Conservation (phyloP, 2,888 invertebrate species). For the Calliopum simillimum region DNA sequence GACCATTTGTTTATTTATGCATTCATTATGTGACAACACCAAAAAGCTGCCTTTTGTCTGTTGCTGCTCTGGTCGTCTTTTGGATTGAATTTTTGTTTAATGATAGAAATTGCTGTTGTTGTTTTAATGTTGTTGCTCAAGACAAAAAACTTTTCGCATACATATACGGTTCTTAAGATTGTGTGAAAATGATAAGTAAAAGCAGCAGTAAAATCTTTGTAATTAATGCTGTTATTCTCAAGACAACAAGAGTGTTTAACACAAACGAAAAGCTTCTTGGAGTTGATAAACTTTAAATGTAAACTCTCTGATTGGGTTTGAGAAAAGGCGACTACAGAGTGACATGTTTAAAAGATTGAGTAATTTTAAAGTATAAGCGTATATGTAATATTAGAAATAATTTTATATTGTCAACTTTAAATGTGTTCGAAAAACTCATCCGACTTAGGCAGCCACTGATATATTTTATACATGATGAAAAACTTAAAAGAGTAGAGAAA, state of each 20-base stretch:
- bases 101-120: background rate
- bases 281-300: too few relatives aligned
- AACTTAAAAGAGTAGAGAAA: too few relatives aligned
- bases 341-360: too few relatives aligned
- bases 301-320: too few relatives aligned
- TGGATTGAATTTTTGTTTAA: background rate
- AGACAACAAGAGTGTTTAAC: conserved; percentile 1
- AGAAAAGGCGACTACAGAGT: too few relatives aligned
- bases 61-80: background rate
- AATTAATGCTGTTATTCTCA: background rate
- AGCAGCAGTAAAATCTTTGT: conserved; percentile 24
- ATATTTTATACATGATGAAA: too few relatives aligned
- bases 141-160: too few relatives aligned
- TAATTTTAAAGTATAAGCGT: too few relatives aligned
- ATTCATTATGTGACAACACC: background rate
- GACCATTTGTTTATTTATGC: conserved; percentile 25
- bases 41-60: background rate
- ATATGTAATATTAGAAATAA: too few relatives aligned
- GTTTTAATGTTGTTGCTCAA: background rate
- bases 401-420: too few relatives aligned
- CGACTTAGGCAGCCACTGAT: too few relatives aligned
- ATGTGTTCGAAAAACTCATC: too few relatives aligned
- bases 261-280: background rate
- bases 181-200: conserved; percentile 38
- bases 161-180: conserved; percentile 29